These are phyloP conservation scores for Noturus placidus DNA, from an alignment of 2,113 vertebrate genomes.

Conservation along the genomic window DNA sequence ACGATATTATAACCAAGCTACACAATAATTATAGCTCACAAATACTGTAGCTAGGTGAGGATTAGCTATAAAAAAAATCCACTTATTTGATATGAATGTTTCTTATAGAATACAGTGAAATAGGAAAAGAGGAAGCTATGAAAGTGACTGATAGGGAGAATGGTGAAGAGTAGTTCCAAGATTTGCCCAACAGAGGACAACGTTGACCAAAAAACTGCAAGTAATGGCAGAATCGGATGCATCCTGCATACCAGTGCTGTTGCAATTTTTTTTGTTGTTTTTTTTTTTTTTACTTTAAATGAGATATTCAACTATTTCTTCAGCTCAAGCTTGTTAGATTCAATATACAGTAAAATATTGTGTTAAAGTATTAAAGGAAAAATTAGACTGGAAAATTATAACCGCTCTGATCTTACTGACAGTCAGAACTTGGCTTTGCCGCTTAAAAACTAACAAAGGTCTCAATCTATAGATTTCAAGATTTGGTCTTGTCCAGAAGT, in stretches of 20 bases:
- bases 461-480: not conserved
- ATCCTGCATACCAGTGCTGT: no score
- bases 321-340: not conserved
- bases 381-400: not conserved
- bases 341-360: not conserved
- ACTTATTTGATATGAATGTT: not conserved
- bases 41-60: not conserved
- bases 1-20: slow-evolving; percentile 7
- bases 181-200: slow-evolving; percentile 43
- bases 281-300: not conserved
- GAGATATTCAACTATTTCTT: not conserved
- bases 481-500: no score
- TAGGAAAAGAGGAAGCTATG: not conserved
- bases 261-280: no score
- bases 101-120: not conserved
- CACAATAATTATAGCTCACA: not conserved
- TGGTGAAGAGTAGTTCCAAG: not conserved
- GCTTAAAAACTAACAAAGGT: not conserved
- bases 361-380: not conserved
- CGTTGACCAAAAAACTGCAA: not conserved
- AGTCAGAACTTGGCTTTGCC: not conserved
- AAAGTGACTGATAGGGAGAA: not conserved
- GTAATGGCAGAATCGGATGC: not conserved
- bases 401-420: not conserved
- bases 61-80: not conserved